Percentiles rank a stretch among this genome's conserved stretches.
Evolutionary conservation across 1,140 invertebrate species (phyloP).

Genomic region (Rhopalosiphum padi): DNA sequence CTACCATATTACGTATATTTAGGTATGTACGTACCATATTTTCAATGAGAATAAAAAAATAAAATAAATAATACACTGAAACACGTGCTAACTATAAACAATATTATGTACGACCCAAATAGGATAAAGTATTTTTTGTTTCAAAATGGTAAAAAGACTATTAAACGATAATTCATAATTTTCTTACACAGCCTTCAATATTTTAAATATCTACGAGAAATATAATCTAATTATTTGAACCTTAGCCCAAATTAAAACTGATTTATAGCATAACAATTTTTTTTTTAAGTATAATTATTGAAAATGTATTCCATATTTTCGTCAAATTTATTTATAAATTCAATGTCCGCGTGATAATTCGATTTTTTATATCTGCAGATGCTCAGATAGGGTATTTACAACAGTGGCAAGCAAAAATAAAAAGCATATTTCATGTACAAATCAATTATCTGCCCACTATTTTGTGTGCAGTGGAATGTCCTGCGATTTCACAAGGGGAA

Average conservation of each 20-base stretch:
- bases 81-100: neutral
- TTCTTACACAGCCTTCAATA: neutral
- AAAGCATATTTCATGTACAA: neutral
- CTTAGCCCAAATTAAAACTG: neutral
- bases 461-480: conserved; percentile 1
- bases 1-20: too few relatives aligned
- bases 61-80: too few relatives aligned
- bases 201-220: neutral
- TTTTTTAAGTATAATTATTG: neutral
- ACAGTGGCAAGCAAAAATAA: neutral
- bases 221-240: neutral
- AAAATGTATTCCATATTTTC: neutral
- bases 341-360: neutral
- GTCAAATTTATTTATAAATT: neutral
- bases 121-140: neutral
- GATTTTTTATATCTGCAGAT: neutral
- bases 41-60: too few relatives aligned
- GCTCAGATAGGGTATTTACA: neutral
- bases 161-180: neutral
- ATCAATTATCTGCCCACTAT: neutral
- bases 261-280: neutral
- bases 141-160: neutral
- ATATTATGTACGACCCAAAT: neutral
- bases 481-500: neutral
- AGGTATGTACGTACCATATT: too few relatives aligned